Evolutionary conservation across 2,797 vertebrate species (phyloP).

Genomic region (Synaphobranchus kaupii): DNA sequence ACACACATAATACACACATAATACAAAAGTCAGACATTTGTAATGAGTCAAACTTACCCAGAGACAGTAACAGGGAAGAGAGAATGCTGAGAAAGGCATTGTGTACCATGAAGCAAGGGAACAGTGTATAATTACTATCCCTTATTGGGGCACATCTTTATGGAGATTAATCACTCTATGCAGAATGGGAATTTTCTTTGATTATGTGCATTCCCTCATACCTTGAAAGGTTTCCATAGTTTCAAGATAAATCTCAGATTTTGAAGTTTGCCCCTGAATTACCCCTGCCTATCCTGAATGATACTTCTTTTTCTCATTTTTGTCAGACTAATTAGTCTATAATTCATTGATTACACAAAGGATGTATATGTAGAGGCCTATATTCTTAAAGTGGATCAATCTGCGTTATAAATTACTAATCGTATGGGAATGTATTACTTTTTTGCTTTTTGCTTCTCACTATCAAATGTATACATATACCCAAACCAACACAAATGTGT

Average conservation of each 20-base stretch:
- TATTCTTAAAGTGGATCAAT: neutral
- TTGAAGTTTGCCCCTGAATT: neutral
- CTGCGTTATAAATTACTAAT: neutral
- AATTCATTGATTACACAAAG: neutral
- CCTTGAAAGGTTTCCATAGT: neutral
- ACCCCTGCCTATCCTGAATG: neutral
- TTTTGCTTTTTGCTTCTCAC: neutral
- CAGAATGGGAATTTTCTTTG: neutral
- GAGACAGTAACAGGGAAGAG: neutral
- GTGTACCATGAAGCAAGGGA: neutral
- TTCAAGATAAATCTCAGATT: neutral
- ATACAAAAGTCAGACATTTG: neutral
- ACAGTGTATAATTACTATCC: neutral
- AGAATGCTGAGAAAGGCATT: neutral
- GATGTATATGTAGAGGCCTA: neutral
- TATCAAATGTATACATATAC: slow-evolving; percentile 55
- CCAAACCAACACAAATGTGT: neutral
- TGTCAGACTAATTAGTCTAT: neutral
- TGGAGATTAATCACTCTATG: neutral
- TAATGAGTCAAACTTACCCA: neutral
- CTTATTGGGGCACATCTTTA: neutral
- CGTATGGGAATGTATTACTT: neutral
- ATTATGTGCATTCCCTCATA: neutral
- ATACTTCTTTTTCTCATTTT: neutral
- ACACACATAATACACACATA: slow-evolving; percentile 23